Conservation (phyloP, 2,797 vertebrate genomes). For the Phylloscopus collybita region DNA sequence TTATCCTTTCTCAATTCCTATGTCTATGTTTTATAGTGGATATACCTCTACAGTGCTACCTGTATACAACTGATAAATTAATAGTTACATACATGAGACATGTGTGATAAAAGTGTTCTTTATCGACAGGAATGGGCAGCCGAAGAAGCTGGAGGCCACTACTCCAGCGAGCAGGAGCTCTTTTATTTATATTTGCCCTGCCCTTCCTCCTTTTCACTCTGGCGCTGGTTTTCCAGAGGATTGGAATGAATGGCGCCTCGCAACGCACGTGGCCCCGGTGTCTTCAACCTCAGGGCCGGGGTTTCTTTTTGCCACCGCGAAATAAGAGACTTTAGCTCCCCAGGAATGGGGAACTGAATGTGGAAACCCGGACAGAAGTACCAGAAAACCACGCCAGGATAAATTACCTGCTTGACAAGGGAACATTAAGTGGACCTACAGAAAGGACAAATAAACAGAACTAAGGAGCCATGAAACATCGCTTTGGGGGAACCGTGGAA, state of each 20-base stretch:
- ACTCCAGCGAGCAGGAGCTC: not conserved
- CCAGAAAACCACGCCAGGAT: not conserved
- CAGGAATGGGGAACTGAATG: not conserved
- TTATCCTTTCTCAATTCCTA: not conserved
- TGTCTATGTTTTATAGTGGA: rapidly evolving
- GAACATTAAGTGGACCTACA: rapidly evolving
- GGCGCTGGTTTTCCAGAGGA: not conserved
- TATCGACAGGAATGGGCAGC: rapidly evolving
- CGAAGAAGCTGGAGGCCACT: not conserved
- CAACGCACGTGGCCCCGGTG: not conserved
- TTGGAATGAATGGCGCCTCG: not conserved
- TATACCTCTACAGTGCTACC: rapidly evolving
- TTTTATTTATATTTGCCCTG: not conserved
- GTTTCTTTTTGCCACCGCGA: not conserved
- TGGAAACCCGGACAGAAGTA: not conserved
- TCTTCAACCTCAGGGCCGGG: rapidly evolving
- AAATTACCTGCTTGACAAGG: not conserved
- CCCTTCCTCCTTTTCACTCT: not conserved
- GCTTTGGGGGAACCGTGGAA: rapidly evolving
- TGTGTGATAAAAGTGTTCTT: rapidly evolving
- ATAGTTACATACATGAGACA: not conserved
- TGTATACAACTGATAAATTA: rapidly evolving
- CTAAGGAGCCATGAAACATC: not conserved
- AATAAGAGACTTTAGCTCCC: not conserved
- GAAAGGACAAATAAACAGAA: not conserved